Base-by-base conservation (phyloP, 2,888 invertebrate genomes). In the Synergus japonicus region DNA sequence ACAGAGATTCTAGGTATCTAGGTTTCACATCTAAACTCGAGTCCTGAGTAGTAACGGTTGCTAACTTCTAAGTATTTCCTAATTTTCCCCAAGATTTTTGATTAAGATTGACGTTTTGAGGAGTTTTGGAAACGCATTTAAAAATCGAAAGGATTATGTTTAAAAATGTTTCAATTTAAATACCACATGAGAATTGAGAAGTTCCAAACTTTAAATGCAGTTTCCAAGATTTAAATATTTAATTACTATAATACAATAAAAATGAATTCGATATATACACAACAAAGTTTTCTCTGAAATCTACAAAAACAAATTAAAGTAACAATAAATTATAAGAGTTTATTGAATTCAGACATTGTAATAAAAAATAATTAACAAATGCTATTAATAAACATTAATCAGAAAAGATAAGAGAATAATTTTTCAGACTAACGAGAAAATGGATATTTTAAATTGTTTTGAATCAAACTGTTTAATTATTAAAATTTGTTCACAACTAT, bases 31-130 rank as follows among this genome's bases (percentile, higher is more conserved):
- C 12, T 60, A 10, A n/a, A 54, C 67, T 67, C 69, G 37, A 54
- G 54, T 54, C 54, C 54, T 73, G 37, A 9, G 29, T 41, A 44
- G 49, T 37, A 73, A 73, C 54, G 37, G 54, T 54, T 41, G 37
- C 49, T 73, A 29, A 9, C n/a, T 73, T 10, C 41, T 15, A 37
- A 13, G 49, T 54, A 54, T 69, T 46, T 10, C 10, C 60, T 5
- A 4, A 15, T 60, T 49, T 54, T 54, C 2, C n/a, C 7, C n/a
- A 54, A n/a, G 54, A n/a, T 54, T 54, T 54, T 54, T n/a, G 8
- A 54, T 3, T n/a, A 2, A n/a, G 8, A 44, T 44, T 44, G 37
- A 44, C 10, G 10, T 44, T 49, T 49, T 49, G 13, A 2, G 4
- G 1, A 4, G 13, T 49, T 15, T 49, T 49, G 15, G 3, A 3